These are phyloP conservation scores for Amphipyra berbera DNA, from an alignment of 2,888 invertebrate species.

Conservation along the genomic window DNA sequence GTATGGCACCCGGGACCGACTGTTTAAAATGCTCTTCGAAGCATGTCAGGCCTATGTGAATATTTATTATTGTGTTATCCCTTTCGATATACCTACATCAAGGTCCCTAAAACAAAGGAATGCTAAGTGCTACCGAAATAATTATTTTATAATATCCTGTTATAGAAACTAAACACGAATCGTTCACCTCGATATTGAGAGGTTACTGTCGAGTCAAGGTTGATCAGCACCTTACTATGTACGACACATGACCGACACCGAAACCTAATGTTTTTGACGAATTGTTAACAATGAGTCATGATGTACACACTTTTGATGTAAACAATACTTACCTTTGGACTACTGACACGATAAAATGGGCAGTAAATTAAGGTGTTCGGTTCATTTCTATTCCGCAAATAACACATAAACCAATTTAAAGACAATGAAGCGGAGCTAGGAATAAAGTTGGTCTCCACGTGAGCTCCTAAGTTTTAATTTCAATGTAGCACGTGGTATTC, in stretches of 20 bases:
- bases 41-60: too few species aligned
- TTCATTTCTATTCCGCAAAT: conserved; percentile 16
- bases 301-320: conserved; percentile 26
- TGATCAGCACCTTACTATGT: conserved; percentile 71
- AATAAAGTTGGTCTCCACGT: too few species aligned
- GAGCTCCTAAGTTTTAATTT: too few species aligned
- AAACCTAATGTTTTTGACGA: conserved; percentile 71
- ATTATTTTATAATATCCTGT: conserved; percentile 60
- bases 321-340: conserved; percentile 38
- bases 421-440: conserved; percentile 9
- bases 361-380: conserved; percentile 7
- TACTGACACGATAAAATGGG: conserved; percentile 16
- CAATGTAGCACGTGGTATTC: too few species aligned
- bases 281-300: conserved; percentile 58
- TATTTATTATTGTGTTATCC: too few species aligned
- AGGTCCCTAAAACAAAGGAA: conserved; percentile 41
- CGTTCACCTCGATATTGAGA: conserved; percentile 67
- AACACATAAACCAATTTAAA: conserved; percentile 6
- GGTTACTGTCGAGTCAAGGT: conserved; percentile 70
- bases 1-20: too few species aligned
- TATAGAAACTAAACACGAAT: conserved; percentile 64
- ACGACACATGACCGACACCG: conserved; percentile 64
- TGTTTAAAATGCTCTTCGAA: too few species aligned
- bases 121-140: conserved; percentile 9
- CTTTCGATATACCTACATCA: conserved; percentile 1